Evolutionary conservation across 2,113 vertebrate species (phyloP).

Genomic region (Xiphophorus couchianus): DNA sequence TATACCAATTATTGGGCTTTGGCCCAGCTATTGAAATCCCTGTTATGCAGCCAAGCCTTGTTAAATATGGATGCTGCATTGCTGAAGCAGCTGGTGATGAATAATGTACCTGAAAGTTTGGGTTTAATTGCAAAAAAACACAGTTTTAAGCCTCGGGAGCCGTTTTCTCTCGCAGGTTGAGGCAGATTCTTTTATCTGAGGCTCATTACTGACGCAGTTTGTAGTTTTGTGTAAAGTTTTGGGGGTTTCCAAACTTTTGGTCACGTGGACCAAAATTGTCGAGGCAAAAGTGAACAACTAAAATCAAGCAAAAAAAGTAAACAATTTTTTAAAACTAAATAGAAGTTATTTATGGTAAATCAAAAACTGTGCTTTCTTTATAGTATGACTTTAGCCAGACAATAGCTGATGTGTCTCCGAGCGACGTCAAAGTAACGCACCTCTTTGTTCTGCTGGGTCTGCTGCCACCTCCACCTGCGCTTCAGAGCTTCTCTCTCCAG

Average conservation of each 20-base stretch:
- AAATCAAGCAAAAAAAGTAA: too few relatives aligned
- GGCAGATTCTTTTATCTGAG: not conserved
- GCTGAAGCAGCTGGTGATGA: not conserved
- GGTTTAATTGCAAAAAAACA: not conserved
- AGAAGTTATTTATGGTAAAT: too few relatives aligned
- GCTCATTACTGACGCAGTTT: not conserved
- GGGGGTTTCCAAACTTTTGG: too few relatives aligned
- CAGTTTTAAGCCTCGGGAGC: not conserved
- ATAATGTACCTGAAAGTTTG: not conserved
- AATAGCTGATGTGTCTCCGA: too few relatives aligned
- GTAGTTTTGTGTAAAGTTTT: not conserved
- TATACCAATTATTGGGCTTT: too few relatives aligned
- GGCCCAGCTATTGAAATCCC: not conserved
- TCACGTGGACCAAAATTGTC: too few relatives aligned
- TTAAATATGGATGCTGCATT: not conserved
- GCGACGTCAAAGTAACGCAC: constrained; percentile 66
- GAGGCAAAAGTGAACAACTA: too few relatives aligned
- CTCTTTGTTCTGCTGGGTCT: constrained; percentile 98
- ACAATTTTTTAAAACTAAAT: too few relatives aligned
- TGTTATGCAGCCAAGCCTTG: not conserved
- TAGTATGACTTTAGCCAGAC: not conserved
- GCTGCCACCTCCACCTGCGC: constrained; percentile 96
- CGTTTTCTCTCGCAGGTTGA: not conserved
- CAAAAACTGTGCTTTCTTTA: too few relatives aligned
- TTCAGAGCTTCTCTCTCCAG: constrained; percentile 88